Base-by-base conservation (phyloP, 2,888 invertebrate species). In the Maniola hyperantus region DNA sequence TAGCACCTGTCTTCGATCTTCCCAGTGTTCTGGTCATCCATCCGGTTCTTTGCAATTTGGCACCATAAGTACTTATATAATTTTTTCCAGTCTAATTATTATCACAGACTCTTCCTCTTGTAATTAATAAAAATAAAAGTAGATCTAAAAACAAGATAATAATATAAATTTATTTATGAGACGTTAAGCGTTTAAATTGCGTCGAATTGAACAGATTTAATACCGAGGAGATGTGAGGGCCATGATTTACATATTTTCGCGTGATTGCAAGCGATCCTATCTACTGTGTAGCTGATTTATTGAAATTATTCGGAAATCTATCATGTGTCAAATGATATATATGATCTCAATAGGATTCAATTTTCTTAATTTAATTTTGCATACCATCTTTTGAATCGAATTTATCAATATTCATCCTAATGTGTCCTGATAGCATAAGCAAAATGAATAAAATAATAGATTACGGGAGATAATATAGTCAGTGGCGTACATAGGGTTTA, bases 181-280 rank as follows among this genome's bases (percentile, higher is more conserved):
- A 54, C 54, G 26, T 34, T 42, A 42, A 57, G 20, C 57, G 42
- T 57, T 57, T 57, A 57, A 57, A 57, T 57, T 57, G 13, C 57
- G 57, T 42, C 11, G 57, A 57, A 57, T 42, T 57, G 57, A 57
- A 57, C 46, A 36, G 60, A 61, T 61, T 50, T 61, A 61, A 50
- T 61, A 50, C 48, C 4, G 50, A 36, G 34, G 60, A 18, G 57
- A 57, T 42, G 57, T 18, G 60, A 50, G n/a, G 50, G 36, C 48
- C 18, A 34, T 50, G 50, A 61, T 61, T 61, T 61, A 50, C 50
- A 61, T 61, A 61, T 50, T 61, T 61, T 50, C 60, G 50, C 48
- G 48, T 50, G 60, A 50, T 60, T 50, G 60, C 50, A 36, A 48
- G 50, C 36, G 36, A 50, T 61, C 50, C 36, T 50, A 4, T 36